phyloP scores from a whole-genome alignment of 2,113 vertebrate genomes.

The Cololabis saira region DNA sequence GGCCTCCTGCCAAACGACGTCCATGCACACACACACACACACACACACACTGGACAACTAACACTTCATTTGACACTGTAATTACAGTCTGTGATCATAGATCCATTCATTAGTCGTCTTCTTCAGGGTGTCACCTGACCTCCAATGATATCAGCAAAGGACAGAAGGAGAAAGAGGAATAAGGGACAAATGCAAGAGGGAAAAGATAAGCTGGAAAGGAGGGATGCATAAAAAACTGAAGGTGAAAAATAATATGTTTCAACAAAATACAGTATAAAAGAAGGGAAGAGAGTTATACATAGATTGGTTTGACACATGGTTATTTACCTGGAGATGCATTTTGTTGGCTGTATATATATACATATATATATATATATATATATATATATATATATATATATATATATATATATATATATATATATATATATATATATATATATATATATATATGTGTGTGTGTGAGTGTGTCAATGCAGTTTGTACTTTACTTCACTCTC shows the following conservation, averaged over 20 bases:
- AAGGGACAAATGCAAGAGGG: background rate
- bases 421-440: no score
- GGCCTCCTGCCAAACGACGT: no score
- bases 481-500: slow-evolving; percentile 43
- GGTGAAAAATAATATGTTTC: slow-evolving; percentile 29
- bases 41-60: slow-evolving; percentile 44
- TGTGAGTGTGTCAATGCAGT: slow-evolving; percentile 22
- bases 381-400: no score
- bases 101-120: slow-evolving; percentile 65
- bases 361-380: no score
- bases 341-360: no score
- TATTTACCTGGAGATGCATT: slow-evolving; percentile 21
- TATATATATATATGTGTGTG: background rate
- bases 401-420: no score
- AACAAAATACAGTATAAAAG: slow-evolving; percentile 26
- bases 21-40: slow-evolving; percentile 10
- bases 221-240: background rate
- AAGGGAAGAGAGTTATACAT: slow-evolving; percentile 24
- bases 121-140: slow-evolving; percentile 64
- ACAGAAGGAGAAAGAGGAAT: background rate
- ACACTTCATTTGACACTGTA: slow-evolving; percentile 77
- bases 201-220: background rate
- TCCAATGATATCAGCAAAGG: slow-evolving; percentile 57
- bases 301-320: slow-evolving; percentile 49
- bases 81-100: slow-evolving; percentile 74